These are phyloP conservation scores for Palythoa caribaeorum DNA, from an alignment of 92 coral and sea anemone genomes.

Conservation along the genomic window DNA sequence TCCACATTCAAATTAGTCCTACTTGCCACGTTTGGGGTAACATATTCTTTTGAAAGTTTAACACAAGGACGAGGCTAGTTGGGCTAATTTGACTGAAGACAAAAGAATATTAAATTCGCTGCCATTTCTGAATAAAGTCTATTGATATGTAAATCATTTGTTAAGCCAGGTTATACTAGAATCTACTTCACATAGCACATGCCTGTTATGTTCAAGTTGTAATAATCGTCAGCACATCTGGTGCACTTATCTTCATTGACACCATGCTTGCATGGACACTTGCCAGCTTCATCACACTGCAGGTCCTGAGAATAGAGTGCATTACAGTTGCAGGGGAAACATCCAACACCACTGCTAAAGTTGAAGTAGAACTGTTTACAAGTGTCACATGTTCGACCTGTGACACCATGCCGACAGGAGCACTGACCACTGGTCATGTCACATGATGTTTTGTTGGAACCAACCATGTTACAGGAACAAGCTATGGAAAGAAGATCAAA, in stretches of 20 bases:
- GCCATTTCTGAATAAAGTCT: no score
- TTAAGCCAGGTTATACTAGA: no score
- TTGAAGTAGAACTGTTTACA: slow-evolving; percentile 76
- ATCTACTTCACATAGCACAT: not conserved
- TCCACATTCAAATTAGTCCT: no score
- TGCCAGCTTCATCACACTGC: slow-evolving; percentile 78
- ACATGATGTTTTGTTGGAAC: slow-evolving; percentile 81
- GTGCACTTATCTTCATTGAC: slow-evolving; percentile 79
- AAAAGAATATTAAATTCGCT: no score
- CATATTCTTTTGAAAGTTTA: no score
- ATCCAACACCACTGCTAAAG: slow-evolving; percentile 86
- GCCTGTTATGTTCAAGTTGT: slow-evolving; percentile 86
- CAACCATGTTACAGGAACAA: slow-evolving; percentile 78
- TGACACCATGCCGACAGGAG: slow-evolving; percentile 72
- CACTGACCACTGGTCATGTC: slow-evolving; percentile 86
- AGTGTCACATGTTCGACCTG: slow-evolving; percentile 71
- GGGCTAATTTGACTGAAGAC: no score
- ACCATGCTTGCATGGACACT: slow-evolving; percentile 84
- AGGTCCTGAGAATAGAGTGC: slow-evolving; percentile 70
- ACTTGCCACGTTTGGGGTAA: no score
- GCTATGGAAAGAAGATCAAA: slow-evolving; percentile 50
- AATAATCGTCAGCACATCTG: slow-evolving; percentile 74
- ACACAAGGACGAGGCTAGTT: no score
- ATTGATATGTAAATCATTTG: no score
- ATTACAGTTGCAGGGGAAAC: slow-evolving; percentile 85